These are phyloP conservation scores for Aphelenchoides besseyi DNA, from an alignment of 1,140 invertebrate genomes.

Conservation along the genomic window DNA sequence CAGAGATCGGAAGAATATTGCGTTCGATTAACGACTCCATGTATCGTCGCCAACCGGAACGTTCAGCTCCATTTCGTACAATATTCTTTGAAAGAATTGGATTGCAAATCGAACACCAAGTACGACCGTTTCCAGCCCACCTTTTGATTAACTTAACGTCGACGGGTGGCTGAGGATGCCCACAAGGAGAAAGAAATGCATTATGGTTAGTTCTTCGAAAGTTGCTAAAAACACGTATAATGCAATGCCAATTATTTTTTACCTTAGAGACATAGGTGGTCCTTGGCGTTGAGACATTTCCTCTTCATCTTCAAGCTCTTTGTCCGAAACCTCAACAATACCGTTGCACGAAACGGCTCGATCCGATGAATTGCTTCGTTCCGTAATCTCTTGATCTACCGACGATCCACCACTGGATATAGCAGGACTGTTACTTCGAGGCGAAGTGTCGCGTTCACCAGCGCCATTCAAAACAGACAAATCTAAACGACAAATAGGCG, in stretches of 20 bases:
- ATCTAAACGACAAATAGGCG: slow-evolving; percentile 2
- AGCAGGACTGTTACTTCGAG: slow-evolving; percentile 13
- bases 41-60: slow-evolving; percentile 1
- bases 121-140: slow-evolving; percentile 7
- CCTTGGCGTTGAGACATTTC: not conserved
- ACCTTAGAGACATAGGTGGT: not conserved
- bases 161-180: slow-evolving; percentile 2
- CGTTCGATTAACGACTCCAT: slow-evolving; percentile 4
- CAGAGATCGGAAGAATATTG: slow-evolving; percentile 2
- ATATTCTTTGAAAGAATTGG: not conserved
- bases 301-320: not conserved
- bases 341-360: not conserved
- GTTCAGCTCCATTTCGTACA: not conserved
- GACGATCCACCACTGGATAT: slow-evolving; percentile 1
- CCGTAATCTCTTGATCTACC: not conserved
- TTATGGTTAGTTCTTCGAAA: not conserved
- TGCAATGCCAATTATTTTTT: not conserved
- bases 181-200: not conserved
- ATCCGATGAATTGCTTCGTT: not conserved
- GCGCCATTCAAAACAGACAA: not conserved
- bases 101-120: slow-evolving; percentile 12
- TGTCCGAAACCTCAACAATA: slow-evolving; percentile 21
- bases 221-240: slow-evolving; percentile 1
- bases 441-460: not conserved
- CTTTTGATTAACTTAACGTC: not conserved